phyloP scores from a whole-genome alignment of 2,888 invertebrate species.

The Philopedon plagiatum region DNA sequence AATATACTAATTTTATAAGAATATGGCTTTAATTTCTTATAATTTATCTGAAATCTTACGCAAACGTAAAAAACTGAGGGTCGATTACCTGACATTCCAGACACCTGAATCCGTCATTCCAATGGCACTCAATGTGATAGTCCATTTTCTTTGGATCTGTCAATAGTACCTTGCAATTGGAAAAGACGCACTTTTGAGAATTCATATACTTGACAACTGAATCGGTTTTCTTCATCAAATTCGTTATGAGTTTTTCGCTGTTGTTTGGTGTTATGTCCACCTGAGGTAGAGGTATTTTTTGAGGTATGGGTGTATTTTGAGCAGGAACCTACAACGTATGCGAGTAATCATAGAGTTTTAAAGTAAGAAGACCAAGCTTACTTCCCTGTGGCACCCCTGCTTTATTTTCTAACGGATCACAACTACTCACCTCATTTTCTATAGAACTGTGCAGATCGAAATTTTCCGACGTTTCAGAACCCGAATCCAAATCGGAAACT shows the following conservation, averaged over 20 bases:
- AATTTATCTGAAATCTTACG: too few species aligned
- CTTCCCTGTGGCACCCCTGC: too few species aligned
- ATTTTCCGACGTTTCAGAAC: constrained; percentile 20
- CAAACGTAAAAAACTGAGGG: too few species aligned
- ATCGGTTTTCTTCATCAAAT: constrained; percentile 53
- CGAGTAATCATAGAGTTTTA: too few species aligned
- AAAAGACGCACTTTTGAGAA: constrained; percentile 69
- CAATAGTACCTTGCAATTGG: constrained; percentile 73
- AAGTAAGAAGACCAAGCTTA: too few species aligned
- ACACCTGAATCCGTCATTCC: constrained; percentile 72
- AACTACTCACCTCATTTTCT: constrained; percentile 17
- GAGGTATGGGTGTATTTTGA: constrained; percentile 2
- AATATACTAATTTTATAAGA: too few species aligned
- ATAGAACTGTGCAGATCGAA: constrained; percentile 23
- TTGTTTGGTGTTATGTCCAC: constrained; percentile 54
- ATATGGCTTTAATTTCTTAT: too few species aligned
- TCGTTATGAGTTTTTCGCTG: constrained; percentile 47
- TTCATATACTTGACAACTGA: constrained; percentile 53
- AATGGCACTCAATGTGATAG: constrained; percentile 77
- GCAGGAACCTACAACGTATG: neutral
- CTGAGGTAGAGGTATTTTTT: constrained; percentile 52
- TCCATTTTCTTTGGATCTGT: constrained; percentile 73
- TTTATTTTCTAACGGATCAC: too few species aligned
- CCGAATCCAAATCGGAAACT: neutral
- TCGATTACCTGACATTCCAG: constrained; percentile 75